Evolutionary conservation across 1,140 invertebrate species (phyloP).

Genomic region (Cydia amplana): DNA sequence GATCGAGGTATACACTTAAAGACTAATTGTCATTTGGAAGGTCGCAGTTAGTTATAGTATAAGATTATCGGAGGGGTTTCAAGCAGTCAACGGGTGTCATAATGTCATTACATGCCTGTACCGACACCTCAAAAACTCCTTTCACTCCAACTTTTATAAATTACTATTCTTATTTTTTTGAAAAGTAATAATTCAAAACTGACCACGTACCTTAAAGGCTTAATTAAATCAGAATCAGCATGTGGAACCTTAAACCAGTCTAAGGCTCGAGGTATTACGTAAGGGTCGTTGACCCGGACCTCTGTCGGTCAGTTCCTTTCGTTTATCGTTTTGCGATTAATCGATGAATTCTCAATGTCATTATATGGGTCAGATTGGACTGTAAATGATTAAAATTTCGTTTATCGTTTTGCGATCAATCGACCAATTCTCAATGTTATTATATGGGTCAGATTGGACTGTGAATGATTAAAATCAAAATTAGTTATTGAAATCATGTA

Average conservation of each 20-base stretch:
- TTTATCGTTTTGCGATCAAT: conserved; percentile 3
- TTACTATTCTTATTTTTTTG: too few species aligned
- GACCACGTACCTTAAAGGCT: not conserved
- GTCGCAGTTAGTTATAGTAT: too few species aligned
- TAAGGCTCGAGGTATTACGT: not conserved
- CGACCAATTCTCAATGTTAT: not conserved
- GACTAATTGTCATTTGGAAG: too few species aligned
- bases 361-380: not conserved
- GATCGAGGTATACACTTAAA: too few species aligned
- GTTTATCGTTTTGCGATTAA: not conserved
- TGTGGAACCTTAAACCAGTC: conserved; percentile 7
- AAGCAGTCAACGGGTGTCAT: too few species aligned
- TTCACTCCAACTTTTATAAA: too few species aligned
- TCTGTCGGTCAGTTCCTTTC: conserved; percentile 6
- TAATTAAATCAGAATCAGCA: not conserved
- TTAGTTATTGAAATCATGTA: not conserved
- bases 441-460: not conserved
- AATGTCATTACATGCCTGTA: too few species aligned
- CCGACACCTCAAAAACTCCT: not conserved
- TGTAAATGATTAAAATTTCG: too few species aligned
- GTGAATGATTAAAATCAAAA: not conserved
- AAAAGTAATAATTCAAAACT: too few species aligned
- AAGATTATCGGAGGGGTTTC: too few species aligned
- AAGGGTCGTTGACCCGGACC: conserved; percentile 20
- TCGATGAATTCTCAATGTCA: not conserved